Evolutionary conservation across 2,113 vertebrate genomes (phyloP).

Genomic region (Tympanuchus pallidicinctus): DNA sequence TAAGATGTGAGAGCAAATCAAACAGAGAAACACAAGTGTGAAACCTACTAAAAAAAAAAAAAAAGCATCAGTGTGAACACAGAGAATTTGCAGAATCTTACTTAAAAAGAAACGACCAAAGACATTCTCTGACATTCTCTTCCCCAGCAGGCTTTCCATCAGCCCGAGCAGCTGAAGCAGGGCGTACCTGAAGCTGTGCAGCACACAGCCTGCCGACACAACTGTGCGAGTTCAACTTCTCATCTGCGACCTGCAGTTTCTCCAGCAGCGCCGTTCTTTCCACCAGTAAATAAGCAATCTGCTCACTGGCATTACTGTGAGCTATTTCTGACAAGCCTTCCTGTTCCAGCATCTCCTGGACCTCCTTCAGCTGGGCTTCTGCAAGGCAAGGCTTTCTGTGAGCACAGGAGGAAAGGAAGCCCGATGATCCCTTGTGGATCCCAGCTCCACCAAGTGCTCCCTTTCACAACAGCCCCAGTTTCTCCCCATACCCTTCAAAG

Average conservation of each 20-base stretch:
- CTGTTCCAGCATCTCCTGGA: slow-evolving; percentile 87
- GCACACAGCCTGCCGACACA: slow-evolving; percentile 57
- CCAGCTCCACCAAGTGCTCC: background rate
- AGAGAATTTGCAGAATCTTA: background rate
- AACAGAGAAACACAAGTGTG: background rate
- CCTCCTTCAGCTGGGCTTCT: slow-evolving; percentile 88
- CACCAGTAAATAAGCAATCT: slow-evolving; percentile 86
- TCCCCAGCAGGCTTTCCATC: background rate
- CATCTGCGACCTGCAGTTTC: slow-evolving; percentile 79
- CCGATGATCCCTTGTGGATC: rapidly evolving
- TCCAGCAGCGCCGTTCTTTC: slow-evolving; percentile 83
- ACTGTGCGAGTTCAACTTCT: slow-evolving; percentile 73
- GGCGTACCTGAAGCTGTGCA: slow-evolving; percentile 81
- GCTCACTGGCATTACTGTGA: slow-evolving; percentile 84
- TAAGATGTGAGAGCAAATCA: background rate
- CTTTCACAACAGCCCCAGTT: background rate
- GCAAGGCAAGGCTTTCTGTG: slow-evolving; percentile 21
- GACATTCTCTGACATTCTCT: background rate
- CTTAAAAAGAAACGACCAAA: rapidly evolving
- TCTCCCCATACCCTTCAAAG: background rate
- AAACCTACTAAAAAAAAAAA: background rate
- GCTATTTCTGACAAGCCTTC: slow-evolving; percentile 85
- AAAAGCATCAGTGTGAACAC: background rate
- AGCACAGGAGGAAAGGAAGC: background rate
- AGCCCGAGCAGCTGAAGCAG: background rate